These are phyloP conservation scores for Drosophila subsilvestris DNA, from an alignment of 2,888 invertebrate genomes.

Conservation along the genomic window DNA sequence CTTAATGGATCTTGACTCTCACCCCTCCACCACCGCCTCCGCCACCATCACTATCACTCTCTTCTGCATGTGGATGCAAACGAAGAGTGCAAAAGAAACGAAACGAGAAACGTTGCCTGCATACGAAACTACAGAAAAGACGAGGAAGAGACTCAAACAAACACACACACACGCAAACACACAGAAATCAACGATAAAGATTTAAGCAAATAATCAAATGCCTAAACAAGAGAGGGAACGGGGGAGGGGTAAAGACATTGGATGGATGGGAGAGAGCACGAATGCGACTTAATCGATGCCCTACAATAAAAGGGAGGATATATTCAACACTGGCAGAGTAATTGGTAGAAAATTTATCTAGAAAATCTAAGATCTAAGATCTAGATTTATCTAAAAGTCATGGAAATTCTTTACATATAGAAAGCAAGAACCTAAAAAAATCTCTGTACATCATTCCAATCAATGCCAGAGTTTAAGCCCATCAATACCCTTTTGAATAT, in stretches of 20 bases:
- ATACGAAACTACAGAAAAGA: conserved; percentile 52
- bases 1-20: conserved; percentile 78
- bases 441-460: no score
- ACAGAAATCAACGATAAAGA: conserved; percentile 77
- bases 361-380: no score
- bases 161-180: conserved; percentile 11
- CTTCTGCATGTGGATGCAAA: conserved; percentile 61
- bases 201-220: conserved; percentile 79
- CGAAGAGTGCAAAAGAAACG: conserved; percentile 51
- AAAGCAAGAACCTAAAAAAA: no score
- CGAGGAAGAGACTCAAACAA: conserved; percentile 27
- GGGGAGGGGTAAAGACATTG: background rate
- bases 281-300: conserved; percentile 24
- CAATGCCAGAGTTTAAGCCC: background rate
- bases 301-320: conserved; percentile 11
- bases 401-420: no score
- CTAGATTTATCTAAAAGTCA: no score
- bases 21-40: conserved; percentile 23
- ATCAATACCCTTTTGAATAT: conserved; percentile 8
- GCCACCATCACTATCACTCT: background rate
- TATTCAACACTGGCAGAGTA: no score
- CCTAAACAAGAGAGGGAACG: conserved; percentile 61
- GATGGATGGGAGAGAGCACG: background rate
- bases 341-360: no score
- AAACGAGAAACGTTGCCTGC: conserved; percentile 64